Evolutionary conservation across 2,797 vertebrate genomes (phyloP), one percentile per base, ranked within the genome.

Genomic region (Ataeniobius toweri): DNA sequence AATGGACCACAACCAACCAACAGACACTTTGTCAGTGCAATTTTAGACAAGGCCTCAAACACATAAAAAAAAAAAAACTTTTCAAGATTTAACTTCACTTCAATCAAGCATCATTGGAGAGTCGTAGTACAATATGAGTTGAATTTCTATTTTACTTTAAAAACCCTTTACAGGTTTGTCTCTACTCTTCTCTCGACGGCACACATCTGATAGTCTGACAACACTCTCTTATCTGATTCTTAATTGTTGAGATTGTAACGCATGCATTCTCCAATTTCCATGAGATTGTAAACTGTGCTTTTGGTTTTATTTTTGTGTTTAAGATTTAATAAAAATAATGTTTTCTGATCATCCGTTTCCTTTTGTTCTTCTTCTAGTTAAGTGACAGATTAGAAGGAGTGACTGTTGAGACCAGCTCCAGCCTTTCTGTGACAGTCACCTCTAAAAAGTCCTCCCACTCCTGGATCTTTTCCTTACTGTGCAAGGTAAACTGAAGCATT

Each of bases 301-400:
- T 55, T 24, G 22, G 2, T 55, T 24, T 24, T 44, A 20, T 48
- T 2, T 36, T 36, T 36, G 36, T 36, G 36, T 36, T 36, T 36
- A 36, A 0, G 36, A 36, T 36, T 36, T 36, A 36, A 36, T 36
- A 36, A 36, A 36, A 36, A 36, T 36, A 36, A 36, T 3, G 36
- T 36, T 36, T 36, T 36, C 5, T 50, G 50, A 73, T 3, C 7
- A 2, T 48, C 44, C 81, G 5, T 74, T 46, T 71, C 56, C 10
- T 69, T 50, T 10, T 28, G 48, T 55, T 53, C 2, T 78, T 53
- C 2, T 78, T 79, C 20, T 31, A 99, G 98, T 96, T 99, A 86
- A 99, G 97, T 86, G 98, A 99, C 91, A 96, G 93, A 94, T 91
- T 99, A 89, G 98, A 99, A 75, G 98, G 98, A 73, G 97, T 99